Percentiles rank a stretch among this genome's conserved stretches.
Evolutionary conservation across 1,140 invertebrate genomes (phyloP).

Genomic region (Drosophila willistoni): DNA sequence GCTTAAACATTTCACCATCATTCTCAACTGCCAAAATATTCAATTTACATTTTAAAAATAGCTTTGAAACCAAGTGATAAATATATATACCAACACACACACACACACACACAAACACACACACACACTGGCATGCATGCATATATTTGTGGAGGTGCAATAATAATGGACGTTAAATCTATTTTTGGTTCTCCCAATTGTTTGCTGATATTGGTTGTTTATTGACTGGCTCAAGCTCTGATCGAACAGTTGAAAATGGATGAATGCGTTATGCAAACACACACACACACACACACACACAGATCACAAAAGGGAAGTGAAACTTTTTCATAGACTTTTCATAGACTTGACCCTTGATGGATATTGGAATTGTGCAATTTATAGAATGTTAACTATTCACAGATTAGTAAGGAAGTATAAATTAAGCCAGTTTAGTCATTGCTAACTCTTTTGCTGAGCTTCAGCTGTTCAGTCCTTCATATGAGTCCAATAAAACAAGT

Average conservation of each 20-base stretch:
- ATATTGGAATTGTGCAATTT: too few relatives aligned
- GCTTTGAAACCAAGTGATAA: constrained; percentile 51
- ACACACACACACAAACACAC: not conserved
- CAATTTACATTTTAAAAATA: constrained; percentile 65
- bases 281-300: not conserved
- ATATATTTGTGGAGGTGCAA: constrained; percentile 2
- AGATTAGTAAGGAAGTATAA: too few relatives aligned
- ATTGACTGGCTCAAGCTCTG: constrained; percentile 21
- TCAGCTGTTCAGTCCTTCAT: too few relatives aligned
- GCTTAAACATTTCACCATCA: not conserved
- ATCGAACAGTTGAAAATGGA: constrained; percentile 8
- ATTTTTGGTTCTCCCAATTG: constrained; percentile 37
- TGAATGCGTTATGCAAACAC: constrained; percentile 3
- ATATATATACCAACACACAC: constrained; percentile 22
- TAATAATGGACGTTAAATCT: constrained; percentile 27
- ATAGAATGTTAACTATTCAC: too few relatives aligned
- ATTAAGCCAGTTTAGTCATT: too few relatives aligned
- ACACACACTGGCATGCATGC: not conserved
- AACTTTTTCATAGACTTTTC: too few relatives aligned
- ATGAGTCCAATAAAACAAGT: too few relatives aligned
- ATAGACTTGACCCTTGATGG: too few relatives aligned
- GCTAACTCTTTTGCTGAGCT: too few relatives aligned
- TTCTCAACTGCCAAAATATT: not conserved
- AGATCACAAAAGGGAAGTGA: too few relatives aligned
- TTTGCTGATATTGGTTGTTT: constrained; percentile 30